Base-by-base conservation (phyloP, 2,113 vertebrate species). In the Meleagris gallopavo region DNA sequence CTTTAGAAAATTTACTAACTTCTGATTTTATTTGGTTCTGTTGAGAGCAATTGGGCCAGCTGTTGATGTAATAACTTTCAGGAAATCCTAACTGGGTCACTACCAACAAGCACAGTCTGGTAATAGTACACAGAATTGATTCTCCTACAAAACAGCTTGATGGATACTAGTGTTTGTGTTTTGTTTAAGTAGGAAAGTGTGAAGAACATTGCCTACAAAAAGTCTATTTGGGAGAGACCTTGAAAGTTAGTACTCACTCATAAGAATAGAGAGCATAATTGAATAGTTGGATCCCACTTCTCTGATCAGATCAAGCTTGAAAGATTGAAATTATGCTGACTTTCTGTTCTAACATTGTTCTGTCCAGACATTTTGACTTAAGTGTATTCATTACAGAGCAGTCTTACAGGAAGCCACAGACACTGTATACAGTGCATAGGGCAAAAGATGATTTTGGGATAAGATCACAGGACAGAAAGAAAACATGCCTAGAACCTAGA, bases 161-260 rank as follows among this genome's bases (percentile, higher is more conserved):
- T 78, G 80, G 70, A 89, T 93, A 85, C 52, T 94, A 69, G 4
- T 89, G 88, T 93, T 95, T 77, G 6, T 87, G 88, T 91, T 95
- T 77, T 90, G 50, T 86, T 88, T 88, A 94, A 91, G 89, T 84
- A 90, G 76, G 69, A 91, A 69, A 91, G 85, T 89, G 85, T 93
- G 85, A 95, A 91, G 89, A 91, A n/a, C 79, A 64, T 79, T 89
- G 82, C 85, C 89, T 92, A 95, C 34, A 19, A 86, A 45, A 92
- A 84, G 81, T 78, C 89, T 94, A 83, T 61, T 60, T 81, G 83
- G 93, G 91, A 88, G 85, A 96, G 57, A 91, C 79, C 81, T 91
- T 48, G 83, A 65, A 90, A 78, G 19, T 77, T 93, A 94, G 89
- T 91, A 55, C 57, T 67, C 29, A 54, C 14, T 81, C 11, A 7